Evolutionary conservation across 2,797 vertebrate genomes (phyloP), one percentile per base, ranked within the genome.

Genomic region (Tokudaia muenninki): DNA sequence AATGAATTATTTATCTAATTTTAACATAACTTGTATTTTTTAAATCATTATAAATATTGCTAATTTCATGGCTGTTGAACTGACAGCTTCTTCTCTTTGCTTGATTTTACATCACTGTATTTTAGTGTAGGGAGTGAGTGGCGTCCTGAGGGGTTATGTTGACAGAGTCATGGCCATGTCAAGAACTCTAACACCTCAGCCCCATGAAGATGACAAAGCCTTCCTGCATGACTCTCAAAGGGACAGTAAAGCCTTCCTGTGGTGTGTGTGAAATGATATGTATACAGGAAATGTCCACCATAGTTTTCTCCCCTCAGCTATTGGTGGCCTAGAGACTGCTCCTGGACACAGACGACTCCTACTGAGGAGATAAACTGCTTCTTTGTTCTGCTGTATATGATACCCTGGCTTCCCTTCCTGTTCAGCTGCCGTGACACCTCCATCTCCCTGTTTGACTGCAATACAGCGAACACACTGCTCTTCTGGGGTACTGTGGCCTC

Each of bases 21-120:
- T 79, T 26, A 82, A 52, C 41, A 1, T 70, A 75, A 92, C 77
- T 93, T 74, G 2, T 81, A 19, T 7, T 82, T 92, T n/a, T 82
- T 21, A 80, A 80, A 41, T 90, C 29, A 47, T 70, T 75, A 91
- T 92, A 34, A 94, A 65, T 92, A 41, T 81, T 91, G 26, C 41
- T 63, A 78, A 59, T 81, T 65, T 34, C 34, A 2, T 93, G 47
- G 34, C 61, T 21, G 21, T 80, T 31, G 22, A 75, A 81, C 65
- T 91, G 52, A 37, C 29, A 91, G 34, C 37, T 34, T 74, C 12
- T 55, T 41, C 12, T 87, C 41, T 84, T 95, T 75, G 67, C 77
- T 77, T 92, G 34, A 67, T 19, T 34, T 87, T 74, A 94, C 70
- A 9, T 63, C 47, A 21, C 55, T 12, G 26, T 12, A 87, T 86